These are phyloP conservation scores for Cantharis rustica DNA, from an alignment of 2,888 invertebrate species.

Conservation along the genomic window DNA sequence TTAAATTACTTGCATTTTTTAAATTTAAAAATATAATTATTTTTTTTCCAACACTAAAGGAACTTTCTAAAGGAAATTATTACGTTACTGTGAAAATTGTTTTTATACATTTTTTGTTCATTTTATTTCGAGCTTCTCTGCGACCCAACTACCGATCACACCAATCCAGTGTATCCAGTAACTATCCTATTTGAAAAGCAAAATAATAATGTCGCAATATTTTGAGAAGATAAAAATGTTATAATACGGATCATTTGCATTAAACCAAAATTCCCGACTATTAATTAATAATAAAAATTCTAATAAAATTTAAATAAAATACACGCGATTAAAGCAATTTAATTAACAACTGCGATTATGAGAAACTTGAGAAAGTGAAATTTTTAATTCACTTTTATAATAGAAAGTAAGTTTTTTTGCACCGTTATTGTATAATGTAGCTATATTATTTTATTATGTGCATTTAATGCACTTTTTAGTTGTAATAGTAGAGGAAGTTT, in stretches of 20 bases:
- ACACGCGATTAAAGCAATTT: neutral
- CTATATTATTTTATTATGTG: neutral
- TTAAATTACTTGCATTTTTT: neutral
- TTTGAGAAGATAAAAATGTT: neutral
- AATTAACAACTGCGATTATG: conserved; percentile 27
- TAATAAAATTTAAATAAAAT: neutral
- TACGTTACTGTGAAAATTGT: neutral
- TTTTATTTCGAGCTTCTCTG: too few relatives aligned
- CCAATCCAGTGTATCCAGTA: too few relatives aligned
- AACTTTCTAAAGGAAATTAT: neutral
- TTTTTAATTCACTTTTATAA: conserved; percentile 12
- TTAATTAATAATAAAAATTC: neutral
- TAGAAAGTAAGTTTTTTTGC: conserved; percentile 17
- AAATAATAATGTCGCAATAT: neutral
- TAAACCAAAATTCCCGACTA: neutral
- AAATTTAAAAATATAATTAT: neutral
- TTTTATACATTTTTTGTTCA: neutral
- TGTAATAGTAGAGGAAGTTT: neutral
- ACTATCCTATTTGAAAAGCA: too few relatives aligned
- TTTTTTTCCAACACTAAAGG: neutral
- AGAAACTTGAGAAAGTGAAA: conserved; percentile 24
- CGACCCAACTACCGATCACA: too few relatives aligned
- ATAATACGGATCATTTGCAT: neutral
- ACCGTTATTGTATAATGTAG: conserved; percentile 11
- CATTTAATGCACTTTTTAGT: conserved; percentile 3